Percentiles rank a stretch among this genome's conserved stretches.
Evolutionary conservation across 1,140 invertebrate species (phyloP).

Genomic region (Parasteatoda tepidariorum): DNA sequence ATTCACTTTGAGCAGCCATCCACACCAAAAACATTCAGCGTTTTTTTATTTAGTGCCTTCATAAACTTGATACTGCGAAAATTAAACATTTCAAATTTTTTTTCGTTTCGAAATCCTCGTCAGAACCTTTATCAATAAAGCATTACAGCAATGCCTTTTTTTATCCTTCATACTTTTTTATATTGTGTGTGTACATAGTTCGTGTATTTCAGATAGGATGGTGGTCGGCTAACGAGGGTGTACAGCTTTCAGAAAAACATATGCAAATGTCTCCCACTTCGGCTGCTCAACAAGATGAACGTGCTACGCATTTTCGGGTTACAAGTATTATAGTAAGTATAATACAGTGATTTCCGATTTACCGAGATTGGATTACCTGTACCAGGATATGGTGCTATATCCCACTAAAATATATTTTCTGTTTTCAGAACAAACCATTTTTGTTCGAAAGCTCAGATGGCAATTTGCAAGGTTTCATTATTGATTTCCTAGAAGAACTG

Average conservation of each 20-base stretch:
- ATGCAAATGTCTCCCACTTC: not conserved
- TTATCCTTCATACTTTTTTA: too few species aligned
- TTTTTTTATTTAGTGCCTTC: too few species aligned
- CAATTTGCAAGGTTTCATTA: not conserved
- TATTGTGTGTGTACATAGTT: too few species aligned
- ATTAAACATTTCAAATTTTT: too few species aligned
- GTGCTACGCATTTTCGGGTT: not conserved
- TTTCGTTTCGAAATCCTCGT: too few species aligned
- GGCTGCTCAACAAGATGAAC: not conserved
- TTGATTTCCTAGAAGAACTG: conserved; percentile 16
- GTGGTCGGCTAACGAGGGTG: not conserved
- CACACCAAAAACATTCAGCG: too few species aligned
- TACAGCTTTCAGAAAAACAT: not conserved
- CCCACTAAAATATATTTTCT: not conserved
- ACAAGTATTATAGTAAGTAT: conserved; percentile 22
- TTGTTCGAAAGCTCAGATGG: not conserved
- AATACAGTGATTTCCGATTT: not conserved
- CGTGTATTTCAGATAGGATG: not conserved
- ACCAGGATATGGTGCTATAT: not conserved
- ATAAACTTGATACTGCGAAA: too few species aligned
- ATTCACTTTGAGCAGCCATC: too few species aligned
- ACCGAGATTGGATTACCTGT: not conserved
- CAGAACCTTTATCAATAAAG: too few species aligned
- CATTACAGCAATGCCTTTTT: too few species aligned
- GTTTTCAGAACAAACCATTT: conserved; percentile 1